phyloP scores from a whole-genome alignment of 1,140 invertebrate species.

The Magallana ariakensis region DNA sequence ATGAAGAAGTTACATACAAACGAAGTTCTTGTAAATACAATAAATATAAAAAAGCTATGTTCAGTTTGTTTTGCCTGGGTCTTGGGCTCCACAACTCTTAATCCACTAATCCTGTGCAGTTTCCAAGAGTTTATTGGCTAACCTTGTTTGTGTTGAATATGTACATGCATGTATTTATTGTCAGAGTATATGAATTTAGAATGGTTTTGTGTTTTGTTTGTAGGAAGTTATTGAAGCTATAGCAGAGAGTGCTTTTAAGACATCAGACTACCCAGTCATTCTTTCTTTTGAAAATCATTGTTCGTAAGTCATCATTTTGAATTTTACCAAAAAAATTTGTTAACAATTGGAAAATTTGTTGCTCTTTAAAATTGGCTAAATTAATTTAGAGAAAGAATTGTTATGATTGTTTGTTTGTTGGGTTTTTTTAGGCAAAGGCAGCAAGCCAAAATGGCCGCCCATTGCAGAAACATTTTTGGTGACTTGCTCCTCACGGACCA shows the following conservation, averaged over 20 bases:
- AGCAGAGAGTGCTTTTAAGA: constrained; percentile 98
- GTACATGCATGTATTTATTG: background rate
- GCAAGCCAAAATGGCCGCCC: constrained; percentile 98
- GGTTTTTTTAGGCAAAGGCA: constrained; percentile 88
- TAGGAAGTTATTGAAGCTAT: constrained; percentile 97
- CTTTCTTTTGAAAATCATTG: constrained; percentile 99
- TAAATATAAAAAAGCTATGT: too few relatives aligned
- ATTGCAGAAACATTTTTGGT: constrained; percentile 96
- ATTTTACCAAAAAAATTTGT: too few relatives aligned
- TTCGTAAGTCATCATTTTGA: constrained; percentile 78
- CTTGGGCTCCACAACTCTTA: too few relatives aligned
- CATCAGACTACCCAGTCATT: constrained; percentile 96
- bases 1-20: too few relatives aligned
- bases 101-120: too few relatives aligned
- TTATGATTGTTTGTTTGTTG: background rate
- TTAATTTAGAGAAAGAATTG: too few relatives aligned
- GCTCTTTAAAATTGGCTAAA: too few relatives aligned
- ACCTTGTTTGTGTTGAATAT: background rate
- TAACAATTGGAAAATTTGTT: too few relatives aligned
- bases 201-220: constrained; percentile 62
- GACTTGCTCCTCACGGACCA: constrained; percentile 84
- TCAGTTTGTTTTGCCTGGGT: too few relatives aligned
- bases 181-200: background rate
- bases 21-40: too few relatives aligned
- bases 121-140: too few relatives aligned